phyloP scores from a whole-genome alignment of 2,797 vertebrate genomes.

The Tenualosa thibaudeaui region DNA sequence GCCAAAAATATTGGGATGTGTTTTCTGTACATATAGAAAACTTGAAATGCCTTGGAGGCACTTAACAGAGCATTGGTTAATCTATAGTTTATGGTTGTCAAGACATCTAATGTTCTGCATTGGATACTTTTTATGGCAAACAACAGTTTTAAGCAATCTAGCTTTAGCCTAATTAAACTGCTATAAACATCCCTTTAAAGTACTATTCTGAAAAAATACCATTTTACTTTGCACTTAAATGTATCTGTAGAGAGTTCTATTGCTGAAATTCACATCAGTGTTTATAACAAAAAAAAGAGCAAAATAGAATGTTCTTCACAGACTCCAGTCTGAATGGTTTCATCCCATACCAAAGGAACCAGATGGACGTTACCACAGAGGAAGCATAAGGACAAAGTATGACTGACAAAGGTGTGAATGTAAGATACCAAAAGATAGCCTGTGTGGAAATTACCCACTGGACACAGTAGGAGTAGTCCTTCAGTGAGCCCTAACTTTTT shows the following conservation, averaged over 20 bases:
- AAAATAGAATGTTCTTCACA: no score
- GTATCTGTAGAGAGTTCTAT: neutral
- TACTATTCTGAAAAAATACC: neutral
- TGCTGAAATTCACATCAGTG: neutral
- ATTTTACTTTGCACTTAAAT: neutral
- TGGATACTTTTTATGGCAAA: neutral
- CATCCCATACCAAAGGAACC: no score
- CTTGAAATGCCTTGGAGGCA: neutral
- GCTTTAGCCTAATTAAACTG: neutral
- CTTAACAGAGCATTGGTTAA: neutral
- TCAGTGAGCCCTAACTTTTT: no score
- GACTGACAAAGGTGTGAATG: no score
- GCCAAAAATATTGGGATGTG: conserved; percentile 65
- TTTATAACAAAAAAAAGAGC: neutral
- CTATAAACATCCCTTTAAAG: neutral
- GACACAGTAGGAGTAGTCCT: no score
- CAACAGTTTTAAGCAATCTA: neutral
- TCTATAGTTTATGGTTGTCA: neutral
- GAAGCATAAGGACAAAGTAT: no score
- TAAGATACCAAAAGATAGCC: no score
- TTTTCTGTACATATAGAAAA: neutral
- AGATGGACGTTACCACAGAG: no score
- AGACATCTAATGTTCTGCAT: neutral
- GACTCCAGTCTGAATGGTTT: no score
- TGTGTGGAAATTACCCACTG: no score